Conservation (phyloP, 2,888 invertebrate species). For the Hipparchia semele region DNA sequence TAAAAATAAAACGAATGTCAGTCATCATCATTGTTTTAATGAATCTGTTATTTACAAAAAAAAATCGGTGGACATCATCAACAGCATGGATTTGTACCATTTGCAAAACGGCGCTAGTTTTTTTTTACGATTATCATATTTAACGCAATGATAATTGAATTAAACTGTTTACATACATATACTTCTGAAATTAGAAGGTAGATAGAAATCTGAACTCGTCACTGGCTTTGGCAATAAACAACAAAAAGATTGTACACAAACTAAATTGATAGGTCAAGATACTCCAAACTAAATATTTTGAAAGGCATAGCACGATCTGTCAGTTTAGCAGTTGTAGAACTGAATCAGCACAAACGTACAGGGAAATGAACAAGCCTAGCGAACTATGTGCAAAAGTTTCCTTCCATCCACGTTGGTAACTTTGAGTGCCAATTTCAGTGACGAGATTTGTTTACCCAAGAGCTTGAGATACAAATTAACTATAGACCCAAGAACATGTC, state of each 20-base stretch:
- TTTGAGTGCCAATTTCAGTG: no score
- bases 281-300: not conserved
- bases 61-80: constrained; percentile 76
- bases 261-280: not conserved
- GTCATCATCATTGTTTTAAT: constrained; percentile 77
- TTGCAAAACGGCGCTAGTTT: constrained; percentile 41
- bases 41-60: constrained; percentile 78
- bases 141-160: constrained; percentile 33
- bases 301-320: not conserved
- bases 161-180: constrained; percentile 41
- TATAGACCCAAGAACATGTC: no score
- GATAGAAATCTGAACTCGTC: not conserved
- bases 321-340: not conserved
- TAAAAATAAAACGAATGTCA: constrained; percentile 54
- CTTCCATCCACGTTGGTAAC: no score
- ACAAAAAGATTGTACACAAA: not conserved
- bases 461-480: no score
- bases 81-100: constrained; percentile 45
- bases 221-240: not conserved
- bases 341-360: not conserved
- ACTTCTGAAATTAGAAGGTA: not conserved
- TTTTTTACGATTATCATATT: constrained; percentile 37
- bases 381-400: no score
- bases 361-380: no score
- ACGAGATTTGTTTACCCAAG: no score